Base-by-base conservation (phyloP, 2,797 vertebrate genomes). In the Poecilia gillii region DNA sequence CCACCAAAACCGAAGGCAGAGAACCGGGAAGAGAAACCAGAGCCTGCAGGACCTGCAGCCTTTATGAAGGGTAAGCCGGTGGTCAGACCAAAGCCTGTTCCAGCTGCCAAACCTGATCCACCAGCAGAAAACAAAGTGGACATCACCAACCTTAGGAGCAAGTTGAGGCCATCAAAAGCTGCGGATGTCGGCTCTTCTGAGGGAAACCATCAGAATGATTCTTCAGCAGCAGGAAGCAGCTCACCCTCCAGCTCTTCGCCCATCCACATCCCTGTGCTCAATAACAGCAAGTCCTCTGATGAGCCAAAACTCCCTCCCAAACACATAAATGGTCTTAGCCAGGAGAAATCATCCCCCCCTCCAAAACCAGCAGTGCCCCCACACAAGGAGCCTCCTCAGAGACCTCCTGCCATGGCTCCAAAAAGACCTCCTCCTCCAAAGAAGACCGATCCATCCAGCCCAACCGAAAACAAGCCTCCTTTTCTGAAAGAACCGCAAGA, bases 341-440 rank as follows among this genome's bases (percentile, higher is more conserved):
- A 97, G 0, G 93, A 96, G 62, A 93, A 89, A 45, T 86, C 91
- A 14, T 87, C 92, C 1, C 93, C 96, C 4, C 84, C 95, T 20
- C 79, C 86, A n/a, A 96, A 96, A 82, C 93, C 93, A 3, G 95
- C 94, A 62, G 88, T 88, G 3, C 91, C 95, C 1, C 75, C 92
- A 20, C 86, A 90, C 73, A 97, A 96, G 85, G 98, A 99, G 0
- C 77, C 92, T 0, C 93, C 95, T 0, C 97, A 97, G 87, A 97
- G 97, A 89, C 98, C 98, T 0, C 87, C 96, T 2, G 88, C 96
- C 84, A 81, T 94, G 75, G 97, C 91, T 0, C 99, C 98, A 23
- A 96, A 97, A 88, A 96, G 98, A 94, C 99, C 99, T 0, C 98
- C 99, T 0, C 98, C 98, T 2, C 98, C 99, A 1, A 99, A 98